Base-by-base conservation (phyloP, 2,797 vertebrate genomes). In the Labeo calbasu region DNA sequence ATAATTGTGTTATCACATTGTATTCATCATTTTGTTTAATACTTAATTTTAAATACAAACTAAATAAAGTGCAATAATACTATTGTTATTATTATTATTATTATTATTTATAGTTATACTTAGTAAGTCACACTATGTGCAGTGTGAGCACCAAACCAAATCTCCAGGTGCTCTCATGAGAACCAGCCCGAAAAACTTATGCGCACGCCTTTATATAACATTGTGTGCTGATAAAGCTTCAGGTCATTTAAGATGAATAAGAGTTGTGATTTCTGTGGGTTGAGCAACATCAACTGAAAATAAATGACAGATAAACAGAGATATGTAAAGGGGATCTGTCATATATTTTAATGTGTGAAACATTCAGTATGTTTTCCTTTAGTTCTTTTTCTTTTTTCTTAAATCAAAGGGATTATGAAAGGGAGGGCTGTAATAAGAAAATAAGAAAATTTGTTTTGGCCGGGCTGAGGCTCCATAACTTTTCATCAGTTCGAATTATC, bases 301-400 rank as follows among this genome's bases (percentile, higher is more conserved):
- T 77, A 86, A 86, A 85, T 68, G 86, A 65, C 25, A 69, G 68
- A 79, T 79, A 84, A 84, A 76, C 77, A 77, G 65, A 86, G 55
- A 76, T 86, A 77, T 84, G 79, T 68, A 48, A 59, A 19, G n/a
- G 73, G 69, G 57, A 76, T 83, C 79, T 72, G 79, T 85, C 57
- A 3, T 48, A 15, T 61, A 57, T 25, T 79, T 84, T 83, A 57
- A 72, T 66, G 12, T 83, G 65, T 77, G 77, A 59, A 81, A 75
- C 73, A 72, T 79, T 57, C 72, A 14, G 57, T 32, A 50, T 61
- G 23, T 76, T 77, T 66, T 66, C 36, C 11, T 77, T 55, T 68
- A 10, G 12, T 63, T 10, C 32, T 77, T 77, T 36, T 86, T 70
- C 19, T 43, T 55, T 32, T 88, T 79, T 28, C 50, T 72, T 72